Evolutionary conservation across 2,113 vertebrate genomes (phyloP), one percentile per base, ranked within the genome.

Genomic region (Atherinomorus stipes): DNA sequence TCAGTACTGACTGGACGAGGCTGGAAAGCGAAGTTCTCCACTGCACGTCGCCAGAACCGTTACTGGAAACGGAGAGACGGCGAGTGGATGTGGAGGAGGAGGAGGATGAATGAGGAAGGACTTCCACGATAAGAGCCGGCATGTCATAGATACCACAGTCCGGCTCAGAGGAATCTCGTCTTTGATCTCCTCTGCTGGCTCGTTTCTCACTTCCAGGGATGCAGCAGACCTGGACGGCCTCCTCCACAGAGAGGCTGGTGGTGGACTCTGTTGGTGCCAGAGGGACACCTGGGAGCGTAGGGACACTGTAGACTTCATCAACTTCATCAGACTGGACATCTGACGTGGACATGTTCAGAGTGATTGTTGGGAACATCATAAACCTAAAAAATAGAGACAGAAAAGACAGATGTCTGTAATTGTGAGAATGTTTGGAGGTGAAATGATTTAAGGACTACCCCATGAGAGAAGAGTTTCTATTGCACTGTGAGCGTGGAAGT

Each of bases 101-200:
- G 0, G 92, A 92, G 7, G 78, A 74, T 0, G 90, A 90, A 76
- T 89, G 89, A 8, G 90, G 76, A 53, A 91, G 91, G 40, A 83
- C 38, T 64, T 95, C 91, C 0, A 85, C 18, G 9, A 81, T 89
- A 63, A 95, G 87, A 21, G 96, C 91, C 0, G 96, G 96, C 88
- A 96, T 94, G n/a, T 97, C 95, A 0, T 97, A 97, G 81, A 97
- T 94, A 76, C 93, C 95, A 21, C 95, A 93, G 1, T 95, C 95
- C 0, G 68, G 69, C 22, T 94, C 78, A 1, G 79, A 83, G 1
- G 81, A 63, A 57, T 91, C 71, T 51, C 80, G 70, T 71, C 65
- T 75, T 13, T 82, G 45, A 62, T 81, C 44, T 10, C 76, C 83
- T 1, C 59, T 1, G 11, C 74, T 78, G 19, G 60, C 73, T 25